Percentiles rank a stretch among this genome's conserved stretches.
Conservation (phyloP, 2,888 invertebrate genomes). For the Adineta ricciae region DNA sequence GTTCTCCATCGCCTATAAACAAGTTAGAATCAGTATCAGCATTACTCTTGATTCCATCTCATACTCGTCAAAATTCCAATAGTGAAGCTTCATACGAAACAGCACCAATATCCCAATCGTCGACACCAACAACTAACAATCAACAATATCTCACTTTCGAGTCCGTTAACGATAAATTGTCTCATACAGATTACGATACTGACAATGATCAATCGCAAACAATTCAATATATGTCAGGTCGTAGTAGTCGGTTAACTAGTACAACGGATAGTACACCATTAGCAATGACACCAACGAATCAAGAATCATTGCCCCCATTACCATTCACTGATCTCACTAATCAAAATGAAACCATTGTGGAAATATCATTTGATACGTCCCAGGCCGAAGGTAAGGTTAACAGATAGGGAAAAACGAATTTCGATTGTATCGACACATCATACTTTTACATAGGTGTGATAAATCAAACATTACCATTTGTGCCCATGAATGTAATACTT, state of each 20-base stretch:
- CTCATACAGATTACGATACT: not conserved
- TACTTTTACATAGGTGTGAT: not conserved
- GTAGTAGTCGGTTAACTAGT: not conserved
- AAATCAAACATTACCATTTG: not conserved
- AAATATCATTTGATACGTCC: not conserved
- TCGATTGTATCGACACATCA: too few relatives aligned
- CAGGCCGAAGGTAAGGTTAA: not conserved
- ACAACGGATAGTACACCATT: not conserved
- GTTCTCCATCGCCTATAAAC: not conserved
- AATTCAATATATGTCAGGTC: not conserved
- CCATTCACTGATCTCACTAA: not conserved
- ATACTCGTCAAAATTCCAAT: not conserved
- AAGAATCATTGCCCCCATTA: not conserved
- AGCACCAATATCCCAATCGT: not conserved
- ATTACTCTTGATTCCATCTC: not conserved
- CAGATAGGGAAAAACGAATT: not conserved
- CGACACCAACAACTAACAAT: not conserved
- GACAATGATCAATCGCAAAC: not conserved
- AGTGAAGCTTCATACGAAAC: not conserved
- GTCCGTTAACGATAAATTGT: not conserved
- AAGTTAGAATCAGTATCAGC: not conserved
- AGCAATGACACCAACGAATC: not conserved
- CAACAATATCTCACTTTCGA: not conserved
- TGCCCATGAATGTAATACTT: not conserved
- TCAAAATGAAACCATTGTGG: not conserved